Base-by-base conservation (phyloP, 2,888 invertebrate genomes). In the Linnaemya vulpina region DNA sequence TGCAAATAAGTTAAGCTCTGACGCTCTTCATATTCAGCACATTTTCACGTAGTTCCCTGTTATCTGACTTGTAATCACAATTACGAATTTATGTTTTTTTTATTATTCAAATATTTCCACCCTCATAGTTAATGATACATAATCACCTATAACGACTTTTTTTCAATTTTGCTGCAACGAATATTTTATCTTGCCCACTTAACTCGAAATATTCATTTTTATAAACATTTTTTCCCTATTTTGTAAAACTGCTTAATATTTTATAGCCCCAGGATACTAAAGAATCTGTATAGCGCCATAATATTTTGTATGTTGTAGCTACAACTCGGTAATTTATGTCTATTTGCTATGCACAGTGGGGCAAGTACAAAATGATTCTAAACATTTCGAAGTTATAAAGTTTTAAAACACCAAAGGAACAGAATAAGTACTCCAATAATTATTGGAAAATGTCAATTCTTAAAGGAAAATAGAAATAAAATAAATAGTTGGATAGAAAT, bases 191-290 rank as follows among this genome's bases (percentile, higher is more conserved):
- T 35, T 13, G 7, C 35, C 15, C 49, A 74, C 38, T 53, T 53
- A n/a, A 40, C 51, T 43, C 38, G 38, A n/a, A 22, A 35, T 17
- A 11, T 67, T 20, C 8, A 0, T 22, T 3, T 5, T 30, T 5
- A 5, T 30, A 30, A 30, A 5, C 5, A 5, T 30, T 30, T 30
- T 46, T 9, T 13, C 13, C 7, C 4, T 1, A 22, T 51, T 15
- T 51, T 62, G 15, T 53, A 40, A 20, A 10, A 53, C 15, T 43
- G 40, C 38, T 30, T 43, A 55, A 55, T 22, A 49, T 60, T 17
- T 76, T 46, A 58, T 67, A 22, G 58, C 46, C 15, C 40, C 13
- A 35, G n/a, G 35, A 55, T 58, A 68, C 49, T 60, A 77, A 60
- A 68, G 60, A 13, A 77, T 58, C 40, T 58, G 7, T 35, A 49